Conservation (phyloP, 2,888 invertebrate genomes). For the Mythimna pallens region DNA sequence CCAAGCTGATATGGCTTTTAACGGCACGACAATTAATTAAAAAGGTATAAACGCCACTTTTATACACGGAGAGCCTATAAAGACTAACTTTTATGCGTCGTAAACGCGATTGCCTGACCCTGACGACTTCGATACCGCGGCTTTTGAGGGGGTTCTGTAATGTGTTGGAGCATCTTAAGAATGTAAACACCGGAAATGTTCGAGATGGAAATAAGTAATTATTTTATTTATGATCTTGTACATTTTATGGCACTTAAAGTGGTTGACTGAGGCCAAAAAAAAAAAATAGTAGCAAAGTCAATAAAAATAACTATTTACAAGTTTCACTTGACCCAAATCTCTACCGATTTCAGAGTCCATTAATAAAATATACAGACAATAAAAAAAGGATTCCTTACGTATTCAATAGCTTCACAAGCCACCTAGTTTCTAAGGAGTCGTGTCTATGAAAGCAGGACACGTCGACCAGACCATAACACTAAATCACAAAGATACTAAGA, state of each 20-base stretch:
- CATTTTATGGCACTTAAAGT: constrained; percentile 22
- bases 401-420: constrained; percentile 69
- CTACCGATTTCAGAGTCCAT: constrained; percentile 61
- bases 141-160: constrained; percentile 71
- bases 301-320: neutral
- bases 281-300: neutral
- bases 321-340: constrained; percentile 42
- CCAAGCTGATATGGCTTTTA: constrained; percentile 88
- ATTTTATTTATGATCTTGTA: neutral
- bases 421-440: constrained; percentile 67
- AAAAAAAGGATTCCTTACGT: constrained; percentile 64
- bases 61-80: constrained; percentile 89
- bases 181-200: constrained; percentile 71
- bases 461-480: constrained; percentile 82
- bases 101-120: constrained; percentile 90
- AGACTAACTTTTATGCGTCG: constrained; percentile 91
- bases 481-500: constrained; percentile 84
- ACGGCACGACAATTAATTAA: constrained; percentile 90
- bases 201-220: constrained; percentile 25
- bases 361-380: constrained; percentile 67
- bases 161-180: constrained; percentile 73
- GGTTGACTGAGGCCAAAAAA: neutral
- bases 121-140: constrained; percentile 81
- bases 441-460: constrained; percentile 74
- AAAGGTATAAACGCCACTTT: constrained; percentile 90